Percentiles rank a stretch among this genome's conserved stretches.
phyloP scores from a whole-genome alignment of 2,888 invertebrate genomes.

The Hetaerina titia region DNA sequence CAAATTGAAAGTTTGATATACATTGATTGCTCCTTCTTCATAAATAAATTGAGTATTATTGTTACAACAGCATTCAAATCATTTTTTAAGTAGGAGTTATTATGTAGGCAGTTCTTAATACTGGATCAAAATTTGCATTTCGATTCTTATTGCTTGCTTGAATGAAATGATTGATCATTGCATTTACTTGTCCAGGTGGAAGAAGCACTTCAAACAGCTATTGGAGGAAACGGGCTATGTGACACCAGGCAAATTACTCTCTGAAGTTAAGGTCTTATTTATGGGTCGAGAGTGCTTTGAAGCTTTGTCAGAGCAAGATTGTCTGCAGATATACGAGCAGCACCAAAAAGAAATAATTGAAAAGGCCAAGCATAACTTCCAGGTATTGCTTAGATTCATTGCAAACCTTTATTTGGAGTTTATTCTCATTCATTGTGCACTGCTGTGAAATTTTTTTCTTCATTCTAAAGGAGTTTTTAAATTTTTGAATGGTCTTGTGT shows the following conservation, averaged over 20 bases:
- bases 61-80: neutral
- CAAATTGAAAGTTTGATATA: neutral
- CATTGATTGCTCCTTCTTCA: slow-evolving; percentile 3
- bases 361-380: slow-evolving; percentile 93
- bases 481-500: too few species aligned
- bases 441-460: too few species aligned
- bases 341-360: slow-evolving; percentile 95
- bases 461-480: too few species aligned
- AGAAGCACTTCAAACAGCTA: slow-evolving; percentile 95
- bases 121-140: neutral
- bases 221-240: slow-evolving; percentile 96
- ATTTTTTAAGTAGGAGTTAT: neutral
- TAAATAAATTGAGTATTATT: slow-evolving; percentile 13
- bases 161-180: neutral
- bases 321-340: slow-evolving; percentile 94
- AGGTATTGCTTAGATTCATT: slow-evolving; percentile 78
- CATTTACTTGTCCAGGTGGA: slow-evolving; percentile 83
- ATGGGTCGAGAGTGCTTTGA: slow-evolving; percentile 97
- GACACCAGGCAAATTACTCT: slow-evolving; percentile 95
- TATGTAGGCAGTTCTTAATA: neutral
- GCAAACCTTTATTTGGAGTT: neutral
- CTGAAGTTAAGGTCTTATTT: slow-evolving; percentile 93
- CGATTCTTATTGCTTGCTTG: neutral
- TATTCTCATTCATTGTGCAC: too few species aligned
- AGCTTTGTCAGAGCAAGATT: slow-evolving; percentile 92